Base-by-base conservation (phyloP, 2,888 invertebrate species). In the Melieria crassipennis region DNA sequence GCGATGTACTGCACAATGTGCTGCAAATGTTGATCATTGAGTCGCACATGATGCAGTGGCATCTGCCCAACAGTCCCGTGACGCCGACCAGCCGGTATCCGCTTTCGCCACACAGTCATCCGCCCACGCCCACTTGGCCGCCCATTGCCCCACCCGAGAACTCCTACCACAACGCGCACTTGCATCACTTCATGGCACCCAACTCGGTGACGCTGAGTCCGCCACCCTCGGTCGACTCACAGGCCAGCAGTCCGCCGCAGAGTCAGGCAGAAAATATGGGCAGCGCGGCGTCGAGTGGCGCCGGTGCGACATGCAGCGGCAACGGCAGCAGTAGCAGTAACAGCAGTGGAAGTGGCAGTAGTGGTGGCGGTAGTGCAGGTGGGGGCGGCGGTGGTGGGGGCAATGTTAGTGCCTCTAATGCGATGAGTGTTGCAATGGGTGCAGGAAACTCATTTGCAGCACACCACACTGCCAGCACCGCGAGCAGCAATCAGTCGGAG, bases 1-100 rank as follows among this genome's bases (percentile, higher is more conserved):
- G 98, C 4, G 98, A 98, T 85, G 94, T 98, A 30, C 88, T 98
- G 75, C 96, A 96, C 89, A 98, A 98, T 87, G 95, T 96, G 48
- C 89, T 98, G 61, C 94, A 95, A 85, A 92, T 96, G 89, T 88
- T 96, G 73, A 92, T 95, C 69, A 91, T 94, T 56, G 94, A 95
- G 84, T 92, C 93, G 75, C 92, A 92, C 80, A 90, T 92, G 83
- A 87, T 94, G 81, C 93, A 94, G 79, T 90, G 92, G 88, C 92
- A 93, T 84, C 89, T 93, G 77, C 95, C 94, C 52, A 94, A 92
- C 76, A 92, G 91, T 83, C 95, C 94, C 55, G 93, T 94, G 65
- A 94, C 94, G 13, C 94, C 94, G 4, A 94, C 94, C 72, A 92
- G 94, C 52, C 90, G 93, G 42, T 94, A 94, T 83, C 94, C 94